These are phyloP conservation scores for Bergia puertoricense DNA, from an alignment of 92 coral and sea anemone genomes.

Conservation along the genomic window DNA sequence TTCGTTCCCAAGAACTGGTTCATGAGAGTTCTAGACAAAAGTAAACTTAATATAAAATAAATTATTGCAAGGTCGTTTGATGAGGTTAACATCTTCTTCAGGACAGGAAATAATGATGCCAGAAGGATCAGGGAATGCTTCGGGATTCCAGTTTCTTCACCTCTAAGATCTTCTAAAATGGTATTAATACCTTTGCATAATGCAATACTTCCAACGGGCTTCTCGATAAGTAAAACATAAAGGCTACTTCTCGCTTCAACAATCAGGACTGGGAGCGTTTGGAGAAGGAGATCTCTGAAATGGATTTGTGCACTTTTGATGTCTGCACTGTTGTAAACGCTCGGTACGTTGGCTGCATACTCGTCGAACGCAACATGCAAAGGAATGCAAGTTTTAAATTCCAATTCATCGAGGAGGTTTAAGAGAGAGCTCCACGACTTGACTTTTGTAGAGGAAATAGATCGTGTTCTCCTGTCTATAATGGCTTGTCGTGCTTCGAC, in stretches of 20 bases:
- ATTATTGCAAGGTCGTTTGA: constrained; percentile 54
- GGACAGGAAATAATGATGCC: constrained; percentile 48
- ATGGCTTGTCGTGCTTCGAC: constrained; percentile 38
- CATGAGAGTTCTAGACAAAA: constrained; percentile 49
- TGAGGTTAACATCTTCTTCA: constrained; percentile 45
- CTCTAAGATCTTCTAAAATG: constrained; percentile 38
- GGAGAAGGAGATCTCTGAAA: constrained; percentile 60
- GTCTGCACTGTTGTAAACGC: constrained; percentile 28
- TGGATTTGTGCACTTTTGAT: constrained; percentile 46
- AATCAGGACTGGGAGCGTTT: constrained; percentile 50
- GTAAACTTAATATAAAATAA: constrained; percentile 44
- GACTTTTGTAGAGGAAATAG: constrained; percentile 49
- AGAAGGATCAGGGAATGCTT: constrained; percentile 46
- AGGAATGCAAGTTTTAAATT: constrained; percentile 45
- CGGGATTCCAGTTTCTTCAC: constrained; percentile 16
- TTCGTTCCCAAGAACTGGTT: constrained; percentile 49
- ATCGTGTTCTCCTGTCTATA: constrained; percentile 33
- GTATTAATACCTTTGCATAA: constrained; percentile 52
- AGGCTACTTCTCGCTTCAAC: constrained; percentile 31
- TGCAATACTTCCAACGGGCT: constrained; percentile 41
- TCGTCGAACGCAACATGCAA: constrained; percentile 57
- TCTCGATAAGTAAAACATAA: constrained; percentile 53
- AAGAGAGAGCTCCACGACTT: constrained; percentile 48
- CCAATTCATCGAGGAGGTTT: constrained; percentile 41
- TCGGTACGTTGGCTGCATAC: constrained; percentile 53